Evolutionary conservation across 1,140 invertebrate species (phyloP).

Genomic region (Megalopta genalis): DNA sequence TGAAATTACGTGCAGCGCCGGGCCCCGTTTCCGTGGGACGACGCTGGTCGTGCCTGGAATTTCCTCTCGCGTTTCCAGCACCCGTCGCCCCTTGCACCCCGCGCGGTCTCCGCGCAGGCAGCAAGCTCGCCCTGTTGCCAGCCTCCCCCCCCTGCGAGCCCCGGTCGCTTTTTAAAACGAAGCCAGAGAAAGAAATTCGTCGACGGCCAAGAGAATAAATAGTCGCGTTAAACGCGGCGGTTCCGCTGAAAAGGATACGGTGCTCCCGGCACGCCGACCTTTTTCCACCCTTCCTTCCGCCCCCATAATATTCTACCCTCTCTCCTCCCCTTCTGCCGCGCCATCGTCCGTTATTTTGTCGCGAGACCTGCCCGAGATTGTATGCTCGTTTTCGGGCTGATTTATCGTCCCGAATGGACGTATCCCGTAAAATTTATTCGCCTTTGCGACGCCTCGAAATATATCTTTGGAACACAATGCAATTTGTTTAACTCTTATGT

Average conservation of each 20-base stretch:
- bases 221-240: conserved; percentile 17
- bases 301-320: conserved; percentile 2
- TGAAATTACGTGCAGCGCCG: conserved; percentile 39
- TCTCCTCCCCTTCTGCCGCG: background rate
- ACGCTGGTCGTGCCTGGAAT: conserved; percentile 32
- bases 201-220: conserved; percentile 17
- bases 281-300: background rate
- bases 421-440: background rate
- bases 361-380: conserved; percentile 7
- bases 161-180: background rate
- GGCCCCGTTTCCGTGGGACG: conserved; percentile 18
- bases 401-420: conserved; percentile 10
- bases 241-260: conserved; percentile 20
- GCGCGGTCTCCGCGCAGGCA: too few relatives aligned
- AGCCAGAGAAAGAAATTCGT: conserved; percentile 14
- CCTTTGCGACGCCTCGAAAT: too few relatives aligned
- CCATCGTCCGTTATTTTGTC: conserved; percentile 13
- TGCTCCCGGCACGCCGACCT: background rate
- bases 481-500: too few relatives aligned
- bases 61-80: conserved; percentile 8
- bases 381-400: conserved; percentile 1
- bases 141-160: background rate
- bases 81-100: too few relatives aligned
- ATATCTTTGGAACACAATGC: too few relatives aligned
- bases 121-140: too few relatives aligned